These are phyloP conservation scores for Eucera pruinosa DNA, from an alignment of 2,888 invertebrate species.

Conservation along the genomic window DNA sequence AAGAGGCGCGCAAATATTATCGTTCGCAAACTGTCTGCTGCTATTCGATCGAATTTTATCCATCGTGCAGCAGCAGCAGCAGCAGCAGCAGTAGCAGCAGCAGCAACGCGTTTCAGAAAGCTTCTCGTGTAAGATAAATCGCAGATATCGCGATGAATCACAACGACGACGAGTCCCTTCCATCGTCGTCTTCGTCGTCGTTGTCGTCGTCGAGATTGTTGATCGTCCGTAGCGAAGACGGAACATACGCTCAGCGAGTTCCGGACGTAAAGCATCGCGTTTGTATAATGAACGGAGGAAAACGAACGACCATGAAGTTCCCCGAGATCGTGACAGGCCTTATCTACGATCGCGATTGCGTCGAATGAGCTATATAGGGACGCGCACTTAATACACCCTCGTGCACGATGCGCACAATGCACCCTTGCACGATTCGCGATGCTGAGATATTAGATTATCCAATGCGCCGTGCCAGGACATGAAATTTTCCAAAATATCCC, in stretches of 20 bases:
- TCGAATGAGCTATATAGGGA: constrained; percentile 44
- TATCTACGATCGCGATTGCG: constrained; percentile 63
- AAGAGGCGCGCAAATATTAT: constrained; percentile 17
- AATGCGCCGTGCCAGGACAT: constrained; percentile 23
- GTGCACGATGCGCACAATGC: constrained; percentile 49
- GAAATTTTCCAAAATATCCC: constrained; percentile 38
- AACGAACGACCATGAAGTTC: constrained; percentile 30
- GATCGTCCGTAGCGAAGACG: constrained; percentile 33
- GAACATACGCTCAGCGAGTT: constrained; percentile 23
- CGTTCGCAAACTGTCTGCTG: not conserved
- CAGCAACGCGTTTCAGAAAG: not conserved
- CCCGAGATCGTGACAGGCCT: constrained; percentile 38
- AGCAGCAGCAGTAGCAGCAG: too few relatives aligned
- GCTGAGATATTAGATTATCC: constrained; percentile 47
- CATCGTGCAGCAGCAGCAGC: too few relatives aligned
- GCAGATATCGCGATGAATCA: constrained; percentile 40
- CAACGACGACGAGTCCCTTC: constrained; percentile 1
- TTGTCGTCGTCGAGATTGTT: constrained; percentile 25
- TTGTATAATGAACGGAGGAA: constrained; percentile 45
- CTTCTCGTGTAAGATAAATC: constrained; percentile 32
- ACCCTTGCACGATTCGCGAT: constrained; percentile 48
- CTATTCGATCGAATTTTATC: constrained; percentile 6
- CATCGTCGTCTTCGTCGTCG: constrained; percentile 24
- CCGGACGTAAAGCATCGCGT: constrained; percentile 22
- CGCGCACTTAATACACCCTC: constrained; percentile 60